Evolutionary conservation across 2,797 vertebrate species (phyloP).

Genomic region (Fratercula arctica): DNA sequence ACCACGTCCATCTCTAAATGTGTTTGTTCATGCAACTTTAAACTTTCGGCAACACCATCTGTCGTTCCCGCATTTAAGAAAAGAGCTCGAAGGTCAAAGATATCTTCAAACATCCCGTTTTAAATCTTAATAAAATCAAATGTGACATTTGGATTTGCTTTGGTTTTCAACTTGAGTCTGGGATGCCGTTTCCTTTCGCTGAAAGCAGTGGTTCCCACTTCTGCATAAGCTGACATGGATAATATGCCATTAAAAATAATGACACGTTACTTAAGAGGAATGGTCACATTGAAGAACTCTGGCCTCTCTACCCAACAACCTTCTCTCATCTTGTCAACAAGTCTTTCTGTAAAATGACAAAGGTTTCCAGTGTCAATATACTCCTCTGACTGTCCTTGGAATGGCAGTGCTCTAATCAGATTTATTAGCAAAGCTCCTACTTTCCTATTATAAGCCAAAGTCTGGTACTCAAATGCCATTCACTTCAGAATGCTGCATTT

Average conservation of each 20-base stretch:
- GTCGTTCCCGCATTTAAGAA: not conserved
- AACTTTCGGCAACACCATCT: constrained; percentile 3
- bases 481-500: constrained; percentile 53
- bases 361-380: not conserved
- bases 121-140: not conserved
- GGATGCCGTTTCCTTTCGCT: not conserved
- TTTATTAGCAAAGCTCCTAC: not conserved
- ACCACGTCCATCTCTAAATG: not conserved
- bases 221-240: not conserved
- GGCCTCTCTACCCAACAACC: not conserved
- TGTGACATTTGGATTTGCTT: not conserved
- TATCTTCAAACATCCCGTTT: not conserved
- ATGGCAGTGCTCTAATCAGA: not conserved
- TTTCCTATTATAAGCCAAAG: not conserved
- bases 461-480: not conserved
- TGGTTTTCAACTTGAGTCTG: not conserved
- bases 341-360: not conserved
- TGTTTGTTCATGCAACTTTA: not conserved
- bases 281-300: not conserved
- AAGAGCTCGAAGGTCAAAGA: constrained; percentile 15
- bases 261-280: not conserved
- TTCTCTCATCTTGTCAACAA: not conserved
- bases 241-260: constrained; percentile 3
- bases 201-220: not conserved
- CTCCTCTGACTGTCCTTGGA: not conserved